phyloP scores from a whole-genome alignment of 2,888 invertebrate genomes.

The Apodemia mormo region DNA sequence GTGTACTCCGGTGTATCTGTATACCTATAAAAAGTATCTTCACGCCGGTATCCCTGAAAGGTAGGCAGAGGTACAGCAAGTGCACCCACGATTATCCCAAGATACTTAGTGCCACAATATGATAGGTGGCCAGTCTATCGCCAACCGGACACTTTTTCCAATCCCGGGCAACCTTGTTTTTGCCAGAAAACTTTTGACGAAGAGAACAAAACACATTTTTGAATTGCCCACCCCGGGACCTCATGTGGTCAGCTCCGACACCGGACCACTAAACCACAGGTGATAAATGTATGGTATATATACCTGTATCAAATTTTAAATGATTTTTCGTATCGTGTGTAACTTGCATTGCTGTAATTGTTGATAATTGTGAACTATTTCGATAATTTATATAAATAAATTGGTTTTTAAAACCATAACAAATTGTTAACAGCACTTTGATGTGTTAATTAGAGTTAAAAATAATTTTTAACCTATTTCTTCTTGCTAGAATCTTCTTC shows the following conservation, averaged over 20 bases:
- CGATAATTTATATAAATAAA: slow-evolving; percentile 4
- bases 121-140: too few relatives aligned
- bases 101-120: too few relatives aligned
- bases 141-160: too few relatives aligned
- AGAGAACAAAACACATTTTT: too few relatives aligned
- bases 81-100: too few relatives aligned
- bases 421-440: slow-evolving; percentile 1
- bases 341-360: neutral
- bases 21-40: neutral
- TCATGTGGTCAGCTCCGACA: too few relatives aligned
- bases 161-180: too few relatives aligned
- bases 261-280: too few relatives aligned
- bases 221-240: too few relatives aligned
- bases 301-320: neutral
- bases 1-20: neutral
- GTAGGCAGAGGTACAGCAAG: too few relatives aligned
- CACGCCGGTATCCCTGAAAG: too few relatives aligned
- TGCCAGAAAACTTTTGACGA: too few relatives aligned
- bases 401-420: neutral
- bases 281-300: neutral
- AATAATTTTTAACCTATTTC: slow-evolving; percentile 1
- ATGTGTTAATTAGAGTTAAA: slow-evolving; percentile 1
- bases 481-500: slow-evolving; percentile 7
- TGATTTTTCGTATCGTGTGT: neutral
- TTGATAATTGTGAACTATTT: neutral